phyloP scores from a whole-genome alignment of 2,888 invertebrate genomes.

The Napeogenes sylphis region DNA sequence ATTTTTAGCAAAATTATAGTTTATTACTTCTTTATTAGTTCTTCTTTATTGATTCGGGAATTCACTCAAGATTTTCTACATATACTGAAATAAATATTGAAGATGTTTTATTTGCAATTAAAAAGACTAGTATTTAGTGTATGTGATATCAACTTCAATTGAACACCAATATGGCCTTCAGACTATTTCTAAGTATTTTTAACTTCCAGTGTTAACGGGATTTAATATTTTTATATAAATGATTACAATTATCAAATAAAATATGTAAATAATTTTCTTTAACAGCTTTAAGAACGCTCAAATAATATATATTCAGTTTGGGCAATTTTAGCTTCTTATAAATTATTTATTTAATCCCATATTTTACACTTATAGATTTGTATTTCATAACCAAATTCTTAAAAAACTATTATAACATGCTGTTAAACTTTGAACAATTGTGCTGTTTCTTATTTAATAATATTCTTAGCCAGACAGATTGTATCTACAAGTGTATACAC shows the following conservation, averaged over 20 bases:
- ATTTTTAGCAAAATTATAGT: not conserved
- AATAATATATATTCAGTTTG: constrained; percentile 42
- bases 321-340: constrained; percentile 45
- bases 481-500: too few relatives aligned
- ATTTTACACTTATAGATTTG: constrained; percentile 19
- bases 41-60: not conserved
- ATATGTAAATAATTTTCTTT: constrained; percentile 31
- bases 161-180: constrained; percentile 58
- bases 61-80: not conserved
- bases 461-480: too few relatives aligned
- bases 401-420: too few relatives aligned
- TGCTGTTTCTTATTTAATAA: too few relatives aligned
- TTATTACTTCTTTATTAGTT: not conserved
- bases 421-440: too few relatives aligned
- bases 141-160: constrained; percentile 17
- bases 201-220: constrained; percentile 13
- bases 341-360: constrained; percentile 51
- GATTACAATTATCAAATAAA: constrained; percentile 29
- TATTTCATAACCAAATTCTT: not conserved
- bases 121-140: constrained; percentile 9
- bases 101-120: not conserved
- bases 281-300: constrained; percentile 63
- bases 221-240: constrained; percentile 24
- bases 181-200: constrained; percentile 40
- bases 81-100: not conserved